These are phyloP conservation scores for Euzetes globulus DNA, from an alignment of 2,888 invertebrate genomes.

Conservation along the genomic window DNA sequence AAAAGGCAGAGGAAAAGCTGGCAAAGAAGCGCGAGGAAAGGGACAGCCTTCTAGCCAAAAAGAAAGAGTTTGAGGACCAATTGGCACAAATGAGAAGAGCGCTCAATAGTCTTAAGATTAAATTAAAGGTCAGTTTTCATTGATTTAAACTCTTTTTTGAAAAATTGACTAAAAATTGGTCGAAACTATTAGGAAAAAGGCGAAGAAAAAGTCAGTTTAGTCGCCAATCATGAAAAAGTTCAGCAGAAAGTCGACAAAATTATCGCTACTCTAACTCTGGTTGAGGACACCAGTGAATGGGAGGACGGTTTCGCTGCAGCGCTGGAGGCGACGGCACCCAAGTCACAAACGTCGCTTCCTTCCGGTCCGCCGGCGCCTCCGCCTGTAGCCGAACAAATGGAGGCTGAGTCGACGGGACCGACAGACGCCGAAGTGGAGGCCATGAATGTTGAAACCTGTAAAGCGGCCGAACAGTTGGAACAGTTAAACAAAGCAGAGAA, in stretches of 20 bases:
- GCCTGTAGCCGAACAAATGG: neutral
- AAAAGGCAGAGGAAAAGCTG: neutral
- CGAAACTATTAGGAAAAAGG: conserved; percentile 3
- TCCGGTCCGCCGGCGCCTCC: neutral
- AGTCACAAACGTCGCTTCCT: neutral
- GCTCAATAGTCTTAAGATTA: neutral
- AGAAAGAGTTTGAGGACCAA: conserved; percentile 16
- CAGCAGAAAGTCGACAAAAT: conserved; percentile 14
- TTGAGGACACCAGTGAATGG: conserved; percentile 23
- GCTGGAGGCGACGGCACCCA: neutral
- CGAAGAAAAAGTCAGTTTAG: neutral
- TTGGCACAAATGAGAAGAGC: conserved; percentile 11
- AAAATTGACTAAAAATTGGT: neutral
- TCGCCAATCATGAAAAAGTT: conserved; percentile 1
- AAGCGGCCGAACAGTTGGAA: conserved; percentile 12
- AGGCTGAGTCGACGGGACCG: neutral
- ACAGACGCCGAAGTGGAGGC: neutral
- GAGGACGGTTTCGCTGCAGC: conserved; percentile 7
- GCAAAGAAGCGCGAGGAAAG: conserved; percentile 14
- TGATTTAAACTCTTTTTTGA: neutral
- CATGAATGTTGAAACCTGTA: conserved; percentile 7
- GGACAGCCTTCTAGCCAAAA: neutral
- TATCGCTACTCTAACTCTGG: neutral
- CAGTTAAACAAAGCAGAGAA: neutral
- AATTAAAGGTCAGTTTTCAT: neutral